Conservation (phyloP, 2,797 vertebrate species). For the Smutsia gigantea region DNA sequence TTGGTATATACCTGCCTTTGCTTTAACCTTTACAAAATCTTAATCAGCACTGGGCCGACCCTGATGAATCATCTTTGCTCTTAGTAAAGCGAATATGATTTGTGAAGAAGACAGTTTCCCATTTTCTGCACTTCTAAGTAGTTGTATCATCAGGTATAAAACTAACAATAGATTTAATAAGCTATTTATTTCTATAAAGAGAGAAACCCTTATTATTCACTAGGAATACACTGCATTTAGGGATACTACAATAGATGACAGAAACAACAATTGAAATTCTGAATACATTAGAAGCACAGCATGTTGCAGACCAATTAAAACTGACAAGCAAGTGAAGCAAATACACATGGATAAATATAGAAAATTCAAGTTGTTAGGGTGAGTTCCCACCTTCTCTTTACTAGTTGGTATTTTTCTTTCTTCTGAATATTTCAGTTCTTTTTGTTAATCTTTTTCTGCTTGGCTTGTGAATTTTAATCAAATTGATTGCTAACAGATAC, state of each 20-base stretch:
- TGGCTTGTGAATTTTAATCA: conserved; percentile 71
- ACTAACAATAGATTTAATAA: conserved; percentile 63
- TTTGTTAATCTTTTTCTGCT: conserved; percentile 77
- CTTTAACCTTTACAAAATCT: conserved; percentile 67
- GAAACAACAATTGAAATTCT: conserved; percentile 84
- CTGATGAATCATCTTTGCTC: conserved; percentile 42
- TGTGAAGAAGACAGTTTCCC: conserved; percentile 43
- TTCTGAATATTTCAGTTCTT: conserved; percentile 79
- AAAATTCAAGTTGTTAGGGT: conserved; percentile 75
- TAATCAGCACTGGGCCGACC: conserved; percentile 39
- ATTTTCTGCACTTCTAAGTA: conserved; percentile 55
- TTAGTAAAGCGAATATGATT: conserved; percentile 54
- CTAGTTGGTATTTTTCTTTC: conserved; percentile 55
- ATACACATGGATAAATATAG: conserved; percentile 82
- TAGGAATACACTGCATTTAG: conserved; percentile 55
- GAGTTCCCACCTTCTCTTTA: conserved; percentile 57
- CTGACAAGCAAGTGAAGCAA: conserved; percentile 85
- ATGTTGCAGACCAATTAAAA: conserved; percentile 87
- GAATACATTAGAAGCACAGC: conserved; percentile 83
- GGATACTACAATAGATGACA: conserved; percentile 70
- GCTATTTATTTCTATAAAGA: conserved; percentile 67
- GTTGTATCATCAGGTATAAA: conserved; percentile 60
- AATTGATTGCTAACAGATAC: conserved; percentile 48
- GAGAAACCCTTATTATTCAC: conserved; percentile 65
- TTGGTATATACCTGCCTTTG: conserved; percentile 13